Conservation (phyloP, 2,888 invertebrate species). For the Mystacides longicornis region DNA sequence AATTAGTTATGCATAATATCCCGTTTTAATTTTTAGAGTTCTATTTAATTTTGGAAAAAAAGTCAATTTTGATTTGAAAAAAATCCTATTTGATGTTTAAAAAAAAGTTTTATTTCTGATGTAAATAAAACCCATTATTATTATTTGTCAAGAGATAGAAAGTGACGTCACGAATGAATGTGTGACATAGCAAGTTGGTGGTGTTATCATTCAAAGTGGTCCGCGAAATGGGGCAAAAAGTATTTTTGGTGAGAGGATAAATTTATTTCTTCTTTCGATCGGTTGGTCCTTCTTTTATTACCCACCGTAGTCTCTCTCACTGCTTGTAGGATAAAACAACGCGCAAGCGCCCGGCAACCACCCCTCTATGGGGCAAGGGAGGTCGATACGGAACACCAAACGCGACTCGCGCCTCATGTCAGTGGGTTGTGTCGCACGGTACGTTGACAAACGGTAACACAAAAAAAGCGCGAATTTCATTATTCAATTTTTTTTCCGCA, state of each 20-base stretch:
- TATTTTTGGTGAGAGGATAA: neutral
- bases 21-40: too few relatives aligned
- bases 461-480: slow-evolving; percentile 15
- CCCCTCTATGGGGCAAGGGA: slow-evolving; percentile 6
- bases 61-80: too few relatives aligned
- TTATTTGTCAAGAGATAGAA: too few relatives aligned
- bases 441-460: neutral
- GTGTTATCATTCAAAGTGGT: neutral
- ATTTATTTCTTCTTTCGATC: neutral
- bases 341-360: slow-evolving; percentile 13
- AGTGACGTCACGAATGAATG: too few relatives aligned
- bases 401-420: slow-evolving; percentile 9
- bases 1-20: too few relatives aligned
- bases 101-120: too few relatives aligned
- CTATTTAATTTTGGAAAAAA: too few relatives aligned
- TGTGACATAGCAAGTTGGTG: too few relatives aligned
- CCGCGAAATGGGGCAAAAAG: neutral
- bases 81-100: too few relatives aligned
- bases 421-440: slow-evolving; percentile 12
- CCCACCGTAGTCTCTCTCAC: too few relatives aligned
- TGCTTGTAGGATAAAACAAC: slow-evolving; percentile 12
- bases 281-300: slow-evolving; percentile 14
- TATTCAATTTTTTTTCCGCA: slow-evolving; percentile 4
- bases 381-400: slow-evolving; percentile 18
- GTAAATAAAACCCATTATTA: too few relatives aligned